phyloP scores from a whole-genome alignment of 2,797 vertebrate species.

The Hypotaenidia okinawae region DNA sequence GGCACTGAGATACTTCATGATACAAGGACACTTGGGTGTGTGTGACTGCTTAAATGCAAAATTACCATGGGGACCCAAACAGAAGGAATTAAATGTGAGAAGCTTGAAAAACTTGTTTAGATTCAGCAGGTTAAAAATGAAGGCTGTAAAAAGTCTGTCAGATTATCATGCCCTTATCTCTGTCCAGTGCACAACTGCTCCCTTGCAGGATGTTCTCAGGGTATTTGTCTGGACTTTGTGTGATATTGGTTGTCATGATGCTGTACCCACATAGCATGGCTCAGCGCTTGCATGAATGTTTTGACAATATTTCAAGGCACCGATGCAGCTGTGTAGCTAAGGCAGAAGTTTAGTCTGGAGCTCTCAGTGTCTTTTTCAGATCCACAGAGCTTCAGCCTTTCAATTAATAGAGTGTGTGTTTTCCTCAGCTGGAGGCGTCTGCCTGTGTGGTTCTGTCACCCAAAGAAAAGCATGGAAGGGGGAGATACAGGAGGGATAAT shows the following conservation, averaged over 20 bases:
- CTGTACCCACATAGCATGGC: no score
- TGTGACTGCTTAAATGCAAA: neutral
- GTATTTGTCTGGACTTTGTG: neutral
- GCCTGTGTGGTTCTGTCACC: neutral
- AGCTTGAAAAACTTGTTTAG: neutral
- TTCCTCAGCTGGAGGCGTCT: neutral
- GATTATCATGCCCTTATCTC: neutral
- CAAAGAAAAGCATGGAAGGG: neutral
- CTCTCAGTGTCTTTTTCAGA: neutral
- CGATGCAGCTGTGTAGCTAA: fast-evolving
- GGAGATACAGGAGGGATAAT: neutral
- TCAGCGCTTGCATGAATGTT: neutral
- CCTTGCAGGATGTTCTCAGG: neutral
- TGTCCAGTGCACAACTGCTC: neutral
- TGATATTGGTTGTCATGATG: neutral
- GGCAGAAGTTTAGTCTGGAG: neutral
- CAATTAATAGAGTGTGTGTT: neutral
- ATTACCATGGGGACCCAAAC: neutral
- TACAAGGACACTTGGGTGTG: fast-evolving
- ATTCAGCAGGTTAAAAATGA: neutral
- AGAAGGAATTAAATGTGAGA: neutral
- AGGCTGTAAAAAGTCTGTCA: neutral
- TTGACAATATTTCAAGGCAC: neutral
- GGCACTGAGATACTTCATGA: neutral
- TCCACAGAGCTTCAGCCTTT: neutral